A percentile compares a stretch with the other conserved stretches of the same genome.
These are phyloP conservation scores for Chiloscyllium punctatum DNA, from an alignment of 2,797 vertebrate species.

Conservation along the genomic window DNA sequence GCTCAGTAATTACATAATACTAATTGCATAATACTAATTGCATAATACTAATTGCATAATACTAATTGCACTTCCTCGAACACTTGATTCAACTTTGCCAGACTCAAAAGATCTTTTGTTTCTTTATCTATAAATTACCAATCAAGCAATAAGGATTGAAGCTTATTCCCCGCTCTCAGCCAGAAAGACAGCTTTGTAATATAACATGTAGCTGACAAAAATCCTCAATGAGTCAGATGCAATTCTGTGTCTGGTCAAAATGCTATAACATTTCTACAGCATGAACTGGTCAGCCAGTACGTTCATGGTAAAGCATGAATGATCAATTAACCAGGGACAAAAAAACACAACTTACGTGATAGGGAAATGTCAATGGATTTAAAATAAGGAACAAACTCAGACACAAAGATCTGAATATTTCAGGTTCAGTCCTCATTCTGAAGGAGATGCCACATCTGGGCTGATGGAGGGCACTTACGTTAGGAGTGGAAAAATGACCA, in stretches of 20 bases:
- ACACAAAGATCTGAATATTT: background rate
- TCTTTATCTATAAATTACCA: background rate
- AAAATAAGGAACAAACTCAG: background rate
- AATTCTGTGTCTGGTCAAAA: background rate
- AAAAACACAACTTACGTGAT: background rate
- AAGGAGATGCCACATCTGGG: background rate
- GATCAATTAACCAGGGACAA: background rate
- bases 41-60: too few relatives aligned
- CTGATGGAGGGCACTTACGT: background rate
- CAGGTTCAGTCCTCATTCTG: background rate
- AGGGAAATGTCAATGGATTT: background rate
- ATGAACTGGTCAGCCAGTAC: background rate
- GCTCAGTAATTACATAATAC: background rate
- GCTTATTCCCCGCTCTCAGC: too few relatives aligned
- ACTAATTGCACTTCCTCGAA: background rate
- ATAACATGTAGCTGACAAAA: background rate
- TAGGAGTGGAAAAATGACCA: background rate
- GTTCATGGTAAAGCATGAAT: background rate
- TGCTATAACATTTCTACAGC: background rate
- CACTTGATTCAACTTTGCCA: background rate
- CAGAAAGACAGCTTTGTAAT: background rate
- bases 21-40: too few relatives aligned
- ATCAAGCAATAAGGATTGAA: background rate
- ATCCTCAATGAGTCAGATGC: background rate
- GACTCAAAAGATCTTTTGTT: background rate